Evolutionary conservation across 1,140 invertebrate genomes (phyloP).

Genomic region (Drosophila pallidifrons): DNA sequence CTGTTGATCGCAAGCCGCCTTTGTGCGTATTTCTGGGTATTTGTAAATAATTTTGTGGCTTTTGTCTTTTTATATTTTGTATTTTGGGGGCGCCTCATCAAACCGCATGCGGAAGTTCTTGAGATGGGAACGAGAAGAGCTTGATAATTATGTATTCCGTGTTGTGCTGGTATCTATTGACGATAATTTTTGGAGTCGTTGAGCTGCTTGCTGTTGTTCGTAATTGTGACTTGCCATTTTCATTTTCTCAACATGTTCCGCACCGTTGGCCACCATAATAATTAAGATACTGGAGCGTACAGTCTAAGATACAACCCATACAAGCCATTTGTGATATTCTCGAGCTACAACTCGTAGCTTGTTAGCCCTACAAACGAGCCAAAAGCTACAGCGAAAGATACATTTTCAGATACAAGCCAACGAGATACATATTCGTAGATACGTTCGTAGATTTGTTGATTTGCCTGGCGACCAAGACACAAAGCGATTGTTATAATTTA

Average conservation of each 20-base stretch:
- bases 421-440: neutral
- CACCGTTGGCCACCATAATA: constrained; percentile 59
- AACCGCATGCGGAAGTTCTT: constrained; percentile 63
- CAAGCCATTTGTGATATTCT: constrained; percentile 14
- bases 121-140: constrained; percentile 5
- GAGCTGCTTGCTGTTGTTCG: constrained; percentile 4
- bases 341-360: constrained; percentile 2
- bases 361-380: neutral
- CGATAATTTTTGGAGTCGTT: constrained; percentile 19
- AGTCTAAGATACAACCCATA: constrained; percentile 21
- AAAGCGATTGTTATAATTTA: constrained; percentile 37
- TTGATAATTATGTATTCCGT: constrained; percentile 23
- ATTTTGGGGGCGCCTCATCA: constrained; percentile 22
- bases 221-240: constrained; percentile 56
- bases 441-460: neutral
- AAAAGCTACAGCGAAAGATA: constrained; percentile 7
- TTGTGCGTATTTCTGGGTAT: constrained; percentile 41
- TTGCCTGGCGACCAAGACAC: neutral
- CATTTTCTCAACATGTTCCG: constrained; percentile 47
- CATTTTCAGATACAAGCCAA: neutral
- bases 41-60: constrained; percentile 16
- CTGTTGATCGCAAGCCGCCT: constrained; percentile 24
- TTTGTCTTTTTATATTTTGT: constrained; percentile 11
- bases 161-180: constrained; percentile 13
- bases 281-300: constrained; percentile 69